Evolutionary conservation across 2,113 vertebrate species (phyloP).

Genomic region (Nothobranchius kuhntae): DNA sequence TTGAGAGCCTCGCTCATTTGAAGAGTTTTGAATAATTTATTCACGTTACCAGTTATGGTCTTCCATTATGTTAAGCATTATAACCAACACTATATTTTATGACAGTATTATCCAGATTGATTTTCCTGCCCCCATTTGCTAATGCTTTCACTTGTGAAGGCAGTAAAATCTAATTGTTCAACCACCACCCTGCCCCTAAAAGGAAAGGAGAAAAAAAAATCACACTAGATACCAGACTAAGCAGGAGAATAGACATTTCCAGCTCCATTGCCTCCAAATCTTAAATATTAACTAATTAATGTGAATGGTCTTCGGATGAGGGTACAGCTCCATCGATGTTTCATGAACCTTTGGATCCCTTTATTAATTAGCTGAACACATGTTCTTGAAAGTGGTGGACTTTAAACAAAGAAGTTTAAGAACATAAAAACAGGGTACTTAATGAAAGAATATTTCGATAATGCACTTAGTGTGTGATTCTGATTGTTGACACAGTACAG

Average conservation of each 20-base stretch:
- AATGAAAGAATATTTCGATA: too few relatives aligned
- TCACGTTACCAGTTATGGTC: slow-evolving; percentile 32
- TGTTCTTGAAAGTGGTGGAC: background rate
- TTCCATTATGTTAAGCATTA: slow-evolving; percentile 51
- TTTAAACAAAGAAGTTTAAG: too few relatives aligned
- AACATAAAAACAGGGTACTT: too few relatives aligned
- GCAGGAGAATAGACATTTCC: slow-evolving; percentile 13
- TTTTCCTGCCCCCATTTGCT: slow-evolving; percentile 42
- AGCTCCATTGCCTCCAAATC: slow-evolving; percentile 18
- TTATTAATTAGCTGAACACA: background rate
- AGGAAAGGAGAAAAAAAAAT: background rate
- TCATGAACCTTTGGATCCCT: background rate
- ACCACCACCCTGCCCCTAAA: too few relatives aligned
- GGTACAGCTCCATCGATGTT: slow-evolving; percentile 11
- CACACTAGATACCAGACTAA: background rate
- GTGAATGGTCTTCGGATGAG: background rate
- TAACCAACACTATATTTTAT: slow-evolving; percentile 28
- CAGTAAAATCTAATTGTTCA: slow-evolving; percentile 37
- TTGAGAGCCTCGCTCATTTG: slow-evolving; percentile 34
- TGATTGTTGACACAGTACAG: background rate
- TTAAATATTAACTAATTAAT: slow-evolving; percentile 33
- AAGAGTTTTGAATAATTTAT: slow-evolving; percentile 48
- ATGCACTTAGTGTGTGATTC: background rate
- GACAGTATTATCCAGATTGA: slow-evolving; percentile 44
- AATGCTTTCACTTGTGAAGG: slow-evolving; percentile 36